Percentiles rank a stretch among this genome's conserved stretches.
Evolutionary conservation across 2,888 invertebrate genomes (phyloP).

Genomic region (Resseliella maxima): DNA sequence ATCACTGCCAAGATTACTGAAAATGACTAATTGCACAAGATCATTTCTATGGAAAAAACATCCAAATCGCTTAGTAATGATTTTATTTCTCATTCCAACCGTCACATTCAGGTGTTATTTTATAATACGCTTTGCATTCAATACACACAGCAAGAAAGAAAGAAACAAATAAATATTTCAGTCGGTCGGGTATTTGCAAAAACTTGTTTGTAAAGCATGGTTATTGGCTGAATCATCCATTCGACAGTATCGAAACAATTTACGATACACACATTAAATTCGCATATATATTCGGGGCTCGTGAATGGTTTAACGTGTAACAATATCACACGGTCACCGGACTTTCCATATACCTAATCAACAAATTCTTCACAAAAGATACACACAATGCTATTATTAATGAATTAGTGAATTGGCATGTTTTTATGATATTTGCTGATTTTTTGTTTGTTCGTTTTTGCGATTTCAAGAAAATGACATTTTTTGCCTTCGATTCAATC

Average conservation of each 20-base stretch:
- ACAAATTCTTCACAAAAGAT: too few species aligned
- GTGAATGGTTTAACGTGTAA: too few species aligned
- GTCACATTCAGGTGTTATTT: background rate
- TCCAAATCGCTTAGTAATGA: conserved; percentile 51
- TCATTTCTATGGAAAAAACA: background rate
- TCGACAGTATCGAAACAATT: background rate
- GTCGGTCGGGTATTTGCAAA: background rate
- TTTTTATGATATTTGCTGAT: too few species aligned
- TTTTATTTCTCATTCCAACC: conserved; percentile 1
- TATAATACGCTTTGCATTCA: background rate
- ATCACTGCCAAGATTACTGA: background rate
- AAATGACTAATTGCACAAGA: conserved; percentile 46
- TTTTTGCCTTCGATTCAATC: too few species aligned
- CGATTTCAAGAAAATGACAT: too few species aligned
- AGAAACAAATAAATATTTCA: background rate
- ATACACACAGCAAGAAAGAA: too few species aligned
- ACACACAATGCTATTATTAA: too few species aligned
- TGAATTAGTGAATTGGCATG: too few species aligned
- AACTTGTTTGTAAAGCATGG: conserved; percentile 24
- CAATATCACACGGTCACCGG: conserved; percentile 30
- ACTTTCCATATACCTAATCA: too few species aligned
- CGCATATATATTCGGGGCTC: background rate
- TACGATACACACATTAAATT: background rate
- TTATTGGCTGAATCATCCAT: conserved; percentile 9
- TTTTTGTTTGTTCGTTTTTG: too few species aligned